Conservation (phyloP, 2,113 vertebrate species). For the Cryptotis parvus region DNA sequence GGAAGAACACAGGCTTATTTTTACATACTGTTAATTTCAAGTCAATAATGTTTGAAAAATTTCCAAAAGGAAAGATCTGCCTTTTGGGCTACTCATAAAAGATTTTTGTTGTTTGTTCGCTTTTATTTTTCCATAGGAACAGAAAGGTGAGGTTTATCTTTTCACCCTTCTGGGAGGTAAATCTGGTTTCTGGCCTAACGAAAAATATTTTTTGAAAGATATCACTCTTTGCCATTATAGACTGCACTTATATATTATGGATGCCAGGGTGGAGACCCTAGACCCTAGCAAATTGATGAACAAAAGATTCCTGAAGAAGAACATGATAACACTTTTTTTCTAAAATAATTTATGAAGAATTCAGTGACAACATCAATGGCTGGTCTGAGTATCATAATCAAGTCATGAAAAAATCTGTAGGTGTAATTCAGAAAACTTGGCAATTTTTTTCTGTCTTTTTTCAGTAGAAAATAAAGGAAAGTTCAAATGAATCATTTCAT, state of each 20-base stretch:
- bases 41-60: neutral
- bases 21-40: neutral
- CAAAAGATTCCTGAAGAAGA: neutral
- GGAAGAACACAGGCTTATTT: neutral
- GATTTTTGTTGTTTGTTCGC: too few relatives aligned
- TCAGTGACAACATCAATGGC: neutral
- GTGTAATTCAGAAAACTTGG: neutral
- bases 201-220: constrained; percentile 44
- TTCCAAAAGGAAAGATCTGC: neutral
- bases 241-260: neutral
- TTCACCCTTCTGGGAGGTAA: neutral
- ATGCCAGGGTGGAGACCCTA: neutral
- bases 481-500: neutral
- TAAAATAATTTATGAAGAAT: neutral
- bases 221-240: neutral
- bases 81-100: neutral
- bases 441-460: neutral
- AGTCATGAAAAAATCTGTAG: neutral
- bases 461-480: neutral
- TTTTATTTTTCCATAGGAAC: too few relatives aligned
- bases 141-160: neutral
- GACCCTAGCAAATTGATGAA: neutral
- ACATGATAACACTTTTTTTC: neutral
- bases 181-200: constrained; percentile 3
- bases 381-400: neutral